Percentiles rank a stretch among this genome's conserved stretches.
These are phyloP conservation scores for Alethe diademata DNA, from an alignment of 2,113 vertebrate species.

Conservation along the genomic window DNA sequence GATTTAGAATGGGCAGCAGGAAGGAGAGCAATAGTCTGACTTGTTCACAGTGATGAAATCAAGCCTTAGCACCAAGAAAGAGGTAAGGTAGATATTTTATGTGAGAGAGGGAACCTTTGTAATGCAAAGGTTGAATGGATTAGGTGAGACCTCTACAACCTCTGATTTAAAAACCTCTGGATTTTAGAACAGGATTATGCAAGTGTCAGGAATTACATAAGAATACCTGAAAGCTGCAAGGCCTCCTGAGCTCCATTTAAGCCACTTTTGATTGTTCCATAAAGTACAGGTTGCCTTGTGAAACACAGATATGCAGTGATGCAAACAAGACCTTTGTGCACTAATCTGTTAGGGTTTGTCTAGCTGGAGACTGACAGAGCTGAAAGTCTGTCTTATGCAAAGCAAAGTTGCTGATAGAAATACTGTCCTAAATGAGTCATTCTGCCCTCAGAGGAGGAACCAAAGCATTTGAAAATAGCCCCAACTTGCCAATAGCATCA, in stretches of 20 bases:
- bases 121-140: background rate
- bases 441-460: background rate
- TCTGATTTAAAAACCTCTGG: background rate
- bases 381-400: background rate
- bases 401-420: background rate
- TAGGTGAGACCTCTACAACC: background rate
- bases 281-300: background rate
- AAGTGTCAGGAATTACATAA: background rate
- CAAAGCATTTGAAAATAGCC: background rate
- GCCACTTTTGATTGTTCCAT: background rate
- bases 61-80: background rate
- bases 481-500: background rate
- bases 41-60: background rate
- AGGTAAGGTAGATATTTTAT: background rate
- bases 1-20: background rate
- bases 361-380: background rate
- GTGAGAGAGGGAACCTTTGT: background rate
- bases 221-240: background rate
- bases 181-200: background rate
- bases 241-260: background rate
- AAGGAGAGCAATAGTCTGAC: background rate
- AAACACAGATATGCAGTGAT: background rate
- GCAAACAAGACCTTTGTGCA: background rate
- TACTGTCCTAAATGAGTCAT: background rate
- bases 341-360: background rate